Evolutionary conservation across 2,113 vertebrate genomes (phyloP).

Genomic region (Sula dactylatra): DNA sequence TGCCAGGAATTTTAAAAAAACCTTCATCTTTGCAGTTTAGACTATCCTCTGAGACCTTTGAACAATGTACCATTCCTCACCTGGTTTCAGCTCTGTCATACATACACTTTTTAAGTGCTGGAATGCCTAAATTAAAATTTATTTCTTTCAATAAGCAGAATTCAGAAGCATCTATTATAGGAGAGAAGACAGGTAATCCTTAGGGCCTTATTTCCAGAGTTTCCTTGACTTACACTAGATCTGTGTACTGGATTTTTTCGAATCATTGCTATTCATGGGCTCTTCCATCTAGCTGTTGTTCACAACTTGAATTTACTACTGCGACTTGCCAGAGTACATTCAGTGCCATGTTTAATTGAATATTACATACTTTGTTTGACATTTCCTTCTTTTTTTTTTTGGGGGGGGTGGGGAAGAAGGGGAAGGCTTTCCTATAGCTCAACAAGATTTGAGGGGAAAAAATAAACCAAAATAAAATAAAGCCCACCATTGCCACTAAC

Average conservation of each 20-base stretch:
- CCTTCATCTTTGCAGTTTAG: not conserved
- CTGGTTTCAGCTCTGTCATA: not conserved
- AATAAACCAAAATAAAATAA: not conserved
- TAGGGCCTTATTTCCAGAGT: not conserved
- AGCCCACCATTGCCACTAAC: not conserved
- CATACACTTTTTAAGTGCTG: not conserved
- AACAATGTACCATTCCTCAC: not conserved
- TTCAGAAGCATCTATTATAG: not conserved
- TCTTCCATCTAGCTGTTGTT: not conserved
- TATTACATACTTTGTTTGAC: not conserved
- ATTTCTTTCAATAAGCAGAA: conserved; percentile 19
- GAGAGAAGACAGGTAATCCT: not conserved
- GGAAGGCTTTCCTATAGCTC: not conserved
- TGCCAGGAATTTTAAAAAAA: not conserved
- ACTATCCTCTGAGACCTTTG: not conserved
- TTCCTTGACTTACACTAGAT: not conserved
- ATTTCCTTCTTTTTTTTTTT: not conserved
- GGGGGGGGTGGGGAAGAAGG: not conserved
- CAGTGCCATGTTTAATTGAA: not conserved
- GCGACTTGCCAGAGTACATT: not conserved
- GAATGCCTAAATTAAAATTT: not conserved
- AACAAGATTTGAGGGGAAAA: not conserved
- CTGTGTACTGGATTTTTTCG: not conserved
- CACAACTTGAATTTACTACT: not conserved
- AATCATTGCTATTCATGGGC: not conserved